Evolutionary conservation across 1,140 invertebrate species (phyloP).

Genomic region (Rhizoglyphus robini): DNA sequence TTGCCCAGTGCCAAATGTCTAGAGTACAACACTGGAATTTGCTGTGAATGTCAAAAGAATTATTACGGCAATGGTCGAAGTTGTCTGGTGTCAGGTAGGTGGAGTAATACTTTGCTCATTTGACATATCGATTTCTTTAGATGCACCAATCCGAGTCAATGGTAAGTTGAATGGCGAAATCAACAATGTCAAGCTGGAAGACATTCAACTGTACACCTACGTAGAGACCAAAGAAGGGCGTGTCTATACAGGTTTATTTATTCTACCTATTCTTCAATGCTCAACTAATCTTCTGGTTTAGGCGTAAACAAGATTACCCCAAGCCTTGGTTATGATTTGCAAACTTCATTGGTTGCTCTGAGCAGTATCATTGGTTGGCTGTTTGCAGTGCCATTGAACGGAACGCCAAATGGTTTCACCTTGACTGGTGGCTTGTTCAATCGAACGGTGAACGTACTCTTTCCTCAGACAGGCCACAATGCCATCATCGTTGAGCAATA

Average conservation of each 20-base stretch:
- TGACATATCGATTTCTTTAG: conserved; percentile 35
- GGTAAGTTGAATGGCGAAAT: conserved; percentile 65
- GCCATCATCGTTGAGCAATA: conserved; percentile 61
- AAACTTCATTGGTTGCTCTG: conserved; percentile 54
- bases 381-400: conserved; percentile 61
- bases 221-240: conserved; percentile 73
- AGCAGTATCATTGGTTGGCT: conserved; percentile 75
- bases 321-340: conserved; percentile 50
- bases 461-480: conserved; percentile 51
- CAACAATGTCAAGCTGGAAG: conserved; percentile 55
- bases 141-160: conserved; percentile 62
- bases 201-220: conserved; percentile 79
- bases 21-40: conserved; percentile 67
- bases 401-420: conserved; percentile 64
- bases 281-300: too few relatives aligned
- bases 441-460: conserved; percentile 57
- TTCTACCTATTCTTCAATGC: too few relatives aligned
- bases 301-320: background rate
- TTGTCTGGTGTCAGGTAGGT: conserved; percentile 62
- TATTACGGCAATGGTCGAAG: conserved; percentile 80
- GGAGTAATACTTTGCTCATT: conserved; percentile 10
- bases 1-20: conserved; percentile 49
- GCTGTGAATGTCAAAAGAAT: conserved; percentile 62
- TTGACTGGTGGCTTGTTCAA: conserved; percentile 67
- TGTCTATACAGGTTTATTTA: conserved; percentile 48